phyloP scores from a whole-genome alignment of 2,797 vertebrate species.

The Cygnus olor region DNA sequence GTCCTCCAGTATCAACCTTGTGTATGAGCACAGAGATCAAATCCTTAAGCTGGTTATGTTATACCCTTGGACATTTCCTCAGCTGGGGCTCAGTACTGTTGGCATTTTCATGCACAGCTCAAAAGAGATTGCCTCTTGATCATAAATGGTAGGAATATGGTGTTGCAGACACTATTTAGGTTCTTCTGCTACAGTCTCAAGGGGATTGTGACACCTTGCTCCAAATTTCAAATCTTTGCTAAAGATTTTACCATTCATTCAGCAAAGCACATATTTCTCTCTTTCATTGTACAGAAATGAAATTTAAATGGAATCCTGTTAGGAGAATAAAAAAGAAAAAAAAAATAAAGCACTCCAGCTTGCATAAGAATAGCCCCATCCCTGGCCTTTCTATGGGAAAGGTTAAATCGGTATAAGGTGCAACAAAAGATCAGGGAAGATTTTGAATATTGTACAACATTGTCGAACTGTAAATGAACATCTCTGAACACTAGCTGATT shows the following conservation, averaged over 20 bases:
- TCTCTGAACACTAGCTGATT: background rate
- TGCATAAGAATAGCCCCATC: background rate
- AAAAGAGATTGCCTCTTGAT: background rate
- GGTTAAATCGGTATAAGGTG: background rate
- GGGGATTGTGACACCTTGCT: fast-evolving
- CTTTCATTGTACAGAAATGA: background rate
- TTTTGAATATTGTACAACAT: background rate
- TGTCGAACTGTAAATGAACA: background rate
- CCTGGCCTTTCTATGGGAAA: background rate
- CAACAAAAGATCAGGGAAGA: background rate
- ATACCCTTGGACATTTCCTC: background rate
- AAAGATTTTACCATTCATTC: background rate
- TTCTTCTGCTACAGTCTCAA: background rate
- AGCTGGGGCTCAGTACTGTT: background rate
- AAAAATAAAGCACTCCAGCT: background rate
- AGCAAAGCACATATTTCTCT: background rate
- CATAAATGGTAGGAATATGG: background rate
- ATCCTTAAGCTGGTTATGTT: background rate
- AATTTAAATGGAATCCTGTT: background rate
- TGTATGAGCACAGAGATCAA: background rate
- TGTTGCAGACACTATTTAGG: background rate
- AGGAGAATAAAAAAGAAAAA: background rate
- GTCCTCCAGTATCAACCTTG: background rate
- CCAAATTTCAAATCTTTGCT: background rate
- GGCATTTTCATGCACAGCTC: background rate